phyloP scores from a whole-genome alignment of 2,113 vertebrate species.

The Terrapene triunguis region DNA sequence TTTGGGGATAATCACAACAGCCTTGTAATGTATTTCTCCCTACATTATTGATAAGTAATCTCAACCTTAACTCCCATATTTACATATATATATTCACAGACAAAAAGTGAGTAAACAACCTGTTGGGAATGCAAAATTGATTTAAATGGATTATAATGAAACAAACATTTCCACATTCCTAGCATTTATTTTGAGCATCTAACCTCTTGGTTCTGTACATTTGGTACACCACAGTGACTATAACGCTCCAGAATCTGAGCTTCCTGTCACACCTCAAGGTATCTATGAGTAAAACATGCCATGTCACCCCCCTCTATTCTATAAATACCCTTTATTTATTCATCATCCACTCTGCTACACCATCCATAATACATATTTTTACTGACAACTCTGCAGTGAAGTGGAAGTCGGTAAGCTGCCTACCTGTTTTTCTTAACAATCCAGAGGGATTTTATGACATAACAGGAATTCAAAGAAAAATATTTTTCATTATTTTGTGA shows the following conservation, averaged over 20 bases:
- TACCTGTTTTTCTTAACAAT: neutral
- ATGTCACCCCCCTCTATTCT: neutral
- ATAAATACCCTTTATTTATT: neutral
- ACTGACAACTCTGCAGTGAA: neutral
- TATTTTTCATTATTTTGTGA: neutral
- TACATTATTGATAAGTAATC: neutral
- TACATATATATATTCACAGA: neutral
- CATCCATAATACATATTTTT: neutral
- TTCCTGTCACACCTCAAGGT: neutral
- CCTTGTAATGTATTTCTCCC: neutral
- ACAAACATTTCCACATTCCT: neutral
- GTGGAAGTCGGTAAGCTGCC: neutral
- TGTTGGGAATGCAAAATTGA: neutral
- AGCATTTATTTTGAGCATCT: neutral
- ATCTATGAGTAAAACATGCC: neutral
- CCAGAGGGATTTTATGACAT: neutral
- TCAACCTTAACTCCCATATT: neutral
- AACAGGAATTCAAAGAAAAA: neutral
- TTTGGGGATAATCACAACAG: neutral
- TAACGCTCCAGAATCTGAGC: neutral
- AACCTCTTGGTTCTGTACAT: neutral
- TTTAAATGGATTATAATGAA: neutral
- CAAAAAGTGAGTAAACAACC: neutral
- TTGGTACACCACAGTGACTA: neutral
- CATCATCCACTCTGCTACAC: neutral